Evolutionary conservation across 2,888 invertebrate species (phyloP).

Genomic region (Stramonita haemastoma): DNA sequence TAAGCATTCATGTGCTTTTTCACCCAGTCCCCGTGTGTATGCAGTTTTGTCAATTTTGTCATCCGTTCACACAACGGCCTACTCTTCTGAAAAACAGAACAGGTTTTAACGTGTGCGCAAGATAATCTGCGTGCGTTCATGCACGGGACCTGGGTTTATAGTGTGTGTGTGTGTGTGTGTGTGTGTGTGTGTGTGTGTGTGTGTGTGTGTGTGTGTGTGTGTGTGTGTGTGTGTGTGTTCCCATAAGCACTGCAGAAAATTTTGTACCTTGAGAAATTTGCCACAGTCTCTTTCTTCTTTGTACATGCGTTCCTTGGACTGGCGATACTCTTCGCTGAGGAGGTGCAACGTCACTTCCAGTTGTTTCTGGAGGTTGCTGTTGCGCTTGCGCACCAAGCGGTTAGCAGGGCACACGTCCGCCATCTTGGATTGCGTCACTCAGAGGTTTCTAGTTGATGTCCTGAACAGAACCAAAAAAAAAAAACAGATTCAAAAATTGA

Average conservation of each 20-base stretch:
- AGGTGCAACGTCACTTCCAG: constrained; percentile 47
- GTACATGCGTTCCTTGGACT: constrained; percentile 44
- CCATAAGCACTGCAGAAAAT: background rate
- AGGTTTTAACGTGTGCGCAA: too few species aligned
- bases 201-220: background rate
- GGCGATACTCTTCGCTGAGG: constrained; percentile 46
- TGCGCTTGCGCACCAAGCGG: constrained; percentile 45
- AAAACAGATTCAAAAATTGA: background rate
- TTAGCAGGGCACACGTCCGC: constrained; percentile 25
- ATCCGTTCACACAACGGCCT: too few species aligned
- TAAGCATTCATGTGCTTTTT: too few species aligned
- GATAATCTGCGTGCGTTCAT: background rate
- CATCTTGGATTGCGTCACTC: background rate
- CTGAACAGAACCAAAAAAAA: background rate
- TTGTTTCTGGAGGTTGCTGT: constrained; percentile 44
- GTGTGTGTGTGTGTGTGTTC: background rate
- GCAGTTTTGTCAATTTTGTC: too few species aligned
- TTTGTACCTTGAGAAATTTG: constrained; percentile 38
- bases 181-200: background rate
- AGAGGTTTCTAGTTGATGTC: background rate
- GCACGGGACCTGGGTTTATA: too few species aligned
- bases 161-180: background rate
- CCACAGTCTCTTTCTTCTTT: constrained; percentile 39
- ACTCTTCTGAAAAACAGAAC: too few species aligned
- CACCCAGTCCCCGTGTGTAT: too few species aligned